Evolutionary conservation across 2,113 vertebrate genomes (phyloP).

Genomic region (Lanius ludovicianus): DNA sequence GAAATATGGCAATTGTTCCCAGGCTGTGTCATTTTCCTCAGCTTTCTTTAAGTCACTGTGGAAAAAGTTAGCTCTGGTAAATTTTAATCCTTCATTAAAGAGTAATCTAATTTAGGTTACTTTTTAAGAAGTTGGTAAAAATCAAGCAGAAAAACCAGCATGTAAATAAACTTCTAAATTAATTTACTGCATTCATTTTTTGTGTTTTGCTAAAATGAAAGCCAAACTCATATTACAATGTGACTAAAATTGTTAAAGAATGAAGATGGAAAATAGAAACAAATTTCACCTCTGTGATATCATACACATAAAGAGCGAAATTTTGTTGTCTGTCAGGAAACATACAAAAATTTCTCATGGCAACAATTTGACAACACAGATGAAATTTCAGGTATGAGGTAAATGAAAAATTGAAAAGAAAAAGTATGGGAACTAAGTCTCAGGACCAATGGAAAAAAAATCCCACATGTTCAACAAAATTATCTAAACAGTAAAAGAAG

Average conservation of each 20-base stretch:
- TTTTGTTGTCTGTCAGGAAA: background rate
- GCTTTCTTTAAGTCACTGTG: background rate
- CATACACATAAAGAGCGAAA: background rate
- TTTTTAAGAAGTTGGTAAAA: background rate
- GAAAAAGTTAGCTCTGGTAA: background rate
- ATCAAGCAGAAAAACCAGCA: background rate
- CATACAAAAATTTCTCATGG: background rate
- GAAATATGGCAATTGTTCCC: background rate
- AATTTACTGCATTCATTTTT: background rate
- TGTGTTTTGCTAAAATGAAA: background rate
- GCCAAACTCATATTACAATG: background rate
- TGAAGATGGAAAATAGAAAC: background rate
- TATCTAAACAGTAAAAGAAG: background rate
- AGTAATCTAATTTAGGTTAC: background rate
- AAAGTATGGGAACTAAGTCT: background rate
- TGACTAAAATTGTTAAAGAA: background rate
- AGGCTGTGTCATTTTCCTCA: background rate
- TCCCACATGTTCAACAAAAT: background rate
- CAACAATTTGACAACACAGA: background rate
- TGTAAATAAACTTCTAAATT: background rate
- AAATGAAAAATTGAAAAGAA: background rate
- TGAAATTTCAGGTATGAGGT: background rate
- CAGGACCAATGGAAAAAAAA: background rate
- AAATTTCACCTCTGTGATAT: background rate
- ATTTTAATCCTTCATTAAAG: slow-evolving; percentile 1